These are phyloP conservation scores for Helicorthomorpha holstii DNA, from an alignment of 1,140 invertebrate genomes.

Conservation along the genomic window DNA sequence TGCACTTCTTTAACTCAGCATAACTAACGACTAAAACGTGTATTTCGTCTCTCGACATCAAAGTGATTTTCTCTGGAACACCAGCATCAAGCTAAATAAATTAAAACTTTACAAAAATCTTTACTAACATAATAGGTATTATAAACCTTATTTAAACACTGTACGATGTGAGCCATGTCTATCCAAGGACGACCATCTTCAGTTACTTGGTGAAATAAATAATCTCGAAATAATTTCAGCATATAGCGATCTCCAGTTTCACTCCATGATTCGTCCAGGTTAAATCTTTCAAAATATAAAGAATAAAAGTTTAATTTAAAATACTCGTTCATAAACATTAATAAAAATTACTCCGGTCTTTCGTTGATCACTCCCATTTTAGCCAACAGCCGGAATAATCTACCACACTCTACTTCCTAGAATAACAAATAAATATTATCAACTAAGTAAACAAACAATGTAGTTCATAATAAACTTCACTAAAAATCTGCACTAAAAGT, in stretches of 20 bases:
- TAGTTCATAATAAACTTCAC: too few species aligned
- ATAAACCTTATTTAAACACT: constrained; percentile 76
- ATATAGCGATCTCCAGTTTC: constrained; percentile 96
- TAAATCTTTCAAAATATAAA: constrained; percentile 41
- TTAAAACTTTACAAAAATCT: constrained; percentile 5
- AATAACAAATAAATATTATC: too few species aligned
- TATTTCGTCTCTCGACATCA: constrained; percentile 89
- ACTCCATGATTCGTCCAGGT: constrained; percentile 83
- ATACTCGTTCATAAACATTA: constrained; percentile 7
- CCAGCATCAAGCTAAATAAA: constrained; percentile 43
- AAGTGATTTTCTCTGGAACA: constrained; percentile 76
- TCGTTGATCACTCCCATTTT: constrained; percentile 88
- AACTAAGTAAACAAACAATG: too few species aligned
- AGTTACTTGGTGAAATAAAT: constrained; percentile 85
- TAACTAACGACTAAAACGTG: constrained; percentile 89
- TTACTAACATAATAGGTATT: not conserved
- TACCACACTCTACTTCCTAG: constrained; percentile 80
- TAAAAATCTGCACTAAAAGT: not conserved
- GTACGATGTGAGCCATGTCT: constrained; percentile 85
- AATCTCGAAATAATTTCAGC: constrained; percentile 94
- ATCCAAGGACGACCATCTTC: constrained; percentile 86
- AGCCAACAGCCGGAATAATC: constrained; percentile 71
- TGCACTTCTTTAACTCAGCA: constrained; percentile 81
- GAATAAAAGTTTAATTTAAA: constrained; percentile 2
- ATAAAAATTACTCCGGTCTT: constrained; percentile 59